Percentiles rank a stretch among this genome's conserved stretches.
These are phyloP conservation scores for Lucilia sericata DNA, from an alignment of 1,140 invertebrate genomes.

Conservation along the genomic window DNA sequence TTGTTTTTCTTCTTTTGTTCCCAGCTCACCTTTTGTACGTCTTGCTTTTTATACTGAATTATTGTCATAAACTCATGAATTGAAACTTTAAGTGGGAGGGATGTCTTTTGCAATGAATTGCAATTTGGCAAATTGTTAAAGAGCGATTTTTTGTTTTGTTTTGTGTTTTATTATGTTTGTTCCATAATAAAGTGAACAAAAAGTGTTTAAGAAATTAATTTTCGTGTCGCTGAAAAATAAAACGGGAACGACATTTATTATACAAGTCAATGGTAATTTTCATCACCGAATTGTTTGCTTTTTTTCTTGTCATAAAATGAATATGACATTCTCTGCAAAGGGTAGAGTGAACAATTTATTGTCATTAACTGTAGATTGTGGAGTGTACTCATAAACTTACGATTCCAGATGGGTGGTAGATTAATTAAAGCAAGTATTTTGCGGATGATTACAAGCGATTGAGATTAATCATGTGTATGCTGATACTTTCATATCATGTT, in stretches of 20 bases:
- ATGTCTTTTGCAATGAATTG: neutral
- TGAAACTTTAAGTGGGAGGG: neutral
- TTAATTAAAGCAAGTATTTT: slow-evolving; percentile 5
- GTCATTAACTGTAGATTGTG: neutral
- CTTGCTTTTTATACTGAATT: neutral
- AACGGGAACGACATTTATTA: slow-evolving; percentile 25
- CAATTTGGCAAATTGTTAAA: slow-evolving; percentile 17
- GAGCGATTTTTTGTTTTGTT: neutral
- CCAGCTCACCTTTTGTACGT: neutral
- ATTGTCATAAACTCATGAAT: neutral
- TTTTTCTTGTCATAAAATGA: neutral
- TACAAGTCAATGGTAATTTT: slow-evolving; percentile 15
- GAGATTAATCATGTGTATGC: slow-evolving; percentile 4
- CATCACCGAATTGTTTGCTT: neutral
- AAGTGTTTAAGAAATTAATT: slow-evolving; percentile 23
- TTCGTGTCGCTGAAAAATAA: slow-evolving; percentile 10
- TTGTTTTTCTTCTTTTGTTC: neutral
- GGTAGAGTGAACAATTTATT: neutral
- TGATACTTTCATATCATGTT: neutral
- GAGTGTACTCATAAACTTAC: slow-evolving; percentile 1
- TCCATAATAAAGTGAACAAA: slow-evolving; percentile 18
- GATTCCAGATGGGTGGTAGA: slow-evolving; percentile 8
- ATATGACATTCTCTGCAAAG: neutral
- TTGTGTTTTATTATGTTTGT: neutral
- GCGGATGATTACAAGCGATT: neutral